phyloP scores from a whole-genome alignment of 2,888 invertebrate genomes.

The Hyposoter didymator region DNA sequence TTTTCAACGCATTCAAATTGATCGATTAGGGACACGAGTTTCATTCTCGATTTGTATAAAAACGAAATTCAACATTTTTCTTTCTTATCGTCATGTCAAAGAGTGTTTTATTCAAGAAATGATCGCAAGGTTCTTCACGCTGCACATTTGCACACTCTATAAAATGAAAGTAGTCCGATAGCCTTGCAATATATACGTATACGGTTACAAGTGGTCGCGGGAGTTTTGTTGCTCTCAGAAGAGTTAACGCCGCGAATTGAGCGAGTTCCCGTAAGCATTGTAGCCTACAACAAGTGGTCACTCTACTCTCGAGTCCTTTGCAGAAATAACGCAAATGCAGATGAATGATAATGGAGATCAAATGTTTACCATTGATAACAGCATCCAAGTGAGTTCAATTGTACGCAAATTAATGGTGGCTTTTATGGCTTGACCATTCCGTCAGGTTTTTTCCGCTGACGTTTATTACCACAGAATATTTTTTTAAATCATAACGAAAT shows the following conservation, averaged over 20 bases:
- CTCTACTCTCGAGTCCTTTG: not conserved
- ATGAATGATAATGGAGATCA: slow-evolving; percentile 14
- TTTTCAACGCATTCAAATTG: not conserved
- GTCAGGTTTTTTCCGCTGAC: not conserved
- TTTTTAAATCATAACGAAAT: not conserved
- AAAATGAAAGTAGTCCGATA: slow-evolving; percentile 68
- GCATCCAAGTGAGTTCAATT: slow-evolving; percentile 19
- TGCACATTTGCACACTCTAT: slow-evolving; percentile 34
- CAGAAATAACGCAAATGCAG: slow-evolving; percentile 11
- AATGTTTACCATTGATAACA: slow-evolving; percentile 1
- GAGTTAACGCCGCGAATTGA: slow-evolving; percentile 19
- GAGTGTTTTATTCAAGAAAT: not conserved
- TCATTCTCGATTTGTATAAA: not conserved
- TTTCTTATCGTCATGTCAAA: not conserved
- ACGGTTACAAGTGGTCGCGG: not conserved
- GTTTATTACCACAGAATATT: not conserved
- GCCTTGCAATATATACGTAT: slow-evolving; percentile 58
- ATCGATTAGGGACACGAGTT: too few species aligned
- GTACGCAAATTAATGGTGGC: not conserved
- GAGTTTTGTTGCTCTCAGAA: slow-evolving; percentile 51
- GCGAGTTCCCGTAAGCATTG: not conserved
- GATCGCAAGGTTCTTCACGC: slow-evolving; percentile 10
- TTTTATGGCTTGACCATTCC: not conserved
- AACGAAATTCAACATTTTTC: not conserved
- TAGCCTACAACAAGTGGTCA: slow-evolving; percentile 20